Evolutionary conservation across 1,140 invertebrate species (phyloP).

Genomic region (Paraescarpia echinospica): DNA sequence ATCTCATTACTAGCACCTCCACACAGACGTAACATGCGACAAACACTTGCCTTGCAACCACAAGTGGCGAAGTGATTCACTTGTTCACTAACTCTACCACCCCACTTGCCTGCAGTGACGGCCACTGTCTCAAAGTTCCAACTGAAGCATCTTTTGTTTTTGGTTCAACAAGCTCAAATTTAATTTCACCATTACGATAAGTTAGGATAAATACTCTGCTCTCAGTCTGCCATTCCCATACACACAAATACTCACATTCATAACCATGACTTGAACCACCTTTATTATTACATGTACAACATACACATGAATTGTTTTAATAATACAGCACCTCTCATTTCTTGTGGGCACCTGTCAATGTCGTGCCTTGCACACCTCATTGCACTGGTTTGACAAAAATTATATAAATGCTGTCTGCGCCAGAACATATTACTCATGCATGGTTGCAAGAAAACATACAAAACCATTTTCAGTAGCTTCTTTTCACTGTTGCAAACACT

Average conservation of each 20-base stretch:
- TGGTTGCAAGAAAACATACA: not conserved
- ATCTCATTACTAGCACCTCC: not conserved
- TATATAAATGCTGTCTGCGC: not conserved
- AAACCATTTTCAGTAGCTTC: not conserved
- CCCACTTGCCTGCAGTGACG: not conserved
- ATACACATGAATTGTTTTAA: conserved; percentile 2
- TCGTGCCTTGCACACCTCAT: too few species aligned
- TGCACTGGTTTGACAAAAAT: too few species aligned
- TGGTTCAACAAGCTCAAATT: not conserved
- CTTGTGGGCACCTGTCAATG: not conserved
- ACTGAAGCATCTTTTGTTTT: not conserved
- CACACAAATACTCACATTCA: not conserved
- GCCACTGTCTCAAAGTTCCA: not conserved
- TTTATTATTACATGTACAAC: not conserved
- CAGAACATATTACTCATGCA: not conserved
- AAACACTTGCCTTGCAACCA: conserved; percentile 4
- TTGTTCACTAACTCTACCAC: not conserved
- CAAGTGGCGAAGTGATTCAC: not conserved
- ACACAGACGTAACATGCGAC: not conserved
- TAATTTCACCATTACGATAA: not conserved
- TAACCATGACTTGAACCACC: not conserved
- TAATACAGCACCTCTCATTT: not conserved
- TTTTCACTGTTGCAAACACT: not conserved
- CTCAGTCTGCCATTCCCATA: not conserved
- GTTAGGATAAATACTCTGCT: not conserved